These are phyloP conservation scores for Xyrauchen texanus DNA, from an alignment of 2,113 vertebrate genomes.

Conservation along the genomic window DNA sequence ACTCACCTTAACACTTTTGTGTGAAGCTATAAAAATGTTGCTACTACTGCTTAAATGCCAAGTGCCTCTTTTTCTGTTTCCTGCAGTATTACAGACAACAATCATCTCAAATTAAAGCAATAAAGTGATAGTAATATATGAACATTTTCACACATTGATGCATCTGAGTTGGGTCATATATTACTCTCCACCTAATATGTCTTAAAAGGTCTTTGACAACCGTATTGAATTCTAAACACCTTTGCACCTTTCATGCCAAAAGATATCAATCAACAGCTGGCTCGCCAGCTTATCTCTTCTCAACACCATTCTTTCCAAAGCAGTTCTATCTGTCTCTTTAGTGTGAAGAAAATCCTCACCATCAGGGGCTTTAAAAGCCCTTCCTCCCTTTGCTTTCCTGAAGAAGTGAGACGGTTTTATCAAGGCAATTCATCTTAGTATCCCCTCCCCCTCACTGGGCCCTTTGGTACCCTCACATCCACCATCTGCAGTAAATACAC, in stretches of 20 bases:
- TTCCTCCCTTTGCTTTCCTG: conserved; percentile 25
- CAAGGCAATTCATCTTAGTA: conserved; percentile 50
- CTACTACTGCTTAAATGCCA: conserved; percentile 15
- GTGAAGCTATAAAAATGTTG: conserved; percentile 14
- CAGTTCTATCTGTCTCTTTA: conserved; percentile 25
- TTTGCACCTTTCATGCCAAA: background rate
- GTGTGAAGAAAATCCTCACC: conserved; percentile 41
- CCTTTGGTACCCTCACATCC: conserved; percentile 10
- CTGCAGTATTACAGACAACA: background rate
- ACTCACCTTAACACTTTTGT: conserved; percentile 1
- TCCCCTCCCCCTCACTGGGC: conserved; percentile 3
- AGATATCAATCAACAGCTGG: conserved; percentile 43
- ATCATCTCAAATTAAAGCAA: background rate
- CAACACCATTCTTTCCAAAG: conserved; percentile 17
- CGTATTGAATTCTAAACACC: background rate
- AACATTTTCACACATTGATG: background rate
- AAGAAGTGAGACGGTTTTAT: conserved; percentile 52
- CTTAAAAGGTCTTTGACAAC: conserved; percentile 15
- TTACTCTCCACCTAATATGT: conserved; percentile 8
- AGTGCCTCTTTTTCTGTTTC: background rate
- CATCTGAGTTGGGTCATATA: background rate
- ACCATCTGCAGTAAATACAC: conserved; percentile 31
- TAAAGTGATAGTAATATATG: background rate
- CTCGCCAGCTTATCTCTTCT: conserved; percentile 18
- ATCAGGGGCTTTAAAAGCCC: conserved; percentile 40